These are phyloP conservation scores for Isurus oxyrinchus DNA, from an alignment of 2,113 vertebrate species.

Conservation along the genomic window DNA sequence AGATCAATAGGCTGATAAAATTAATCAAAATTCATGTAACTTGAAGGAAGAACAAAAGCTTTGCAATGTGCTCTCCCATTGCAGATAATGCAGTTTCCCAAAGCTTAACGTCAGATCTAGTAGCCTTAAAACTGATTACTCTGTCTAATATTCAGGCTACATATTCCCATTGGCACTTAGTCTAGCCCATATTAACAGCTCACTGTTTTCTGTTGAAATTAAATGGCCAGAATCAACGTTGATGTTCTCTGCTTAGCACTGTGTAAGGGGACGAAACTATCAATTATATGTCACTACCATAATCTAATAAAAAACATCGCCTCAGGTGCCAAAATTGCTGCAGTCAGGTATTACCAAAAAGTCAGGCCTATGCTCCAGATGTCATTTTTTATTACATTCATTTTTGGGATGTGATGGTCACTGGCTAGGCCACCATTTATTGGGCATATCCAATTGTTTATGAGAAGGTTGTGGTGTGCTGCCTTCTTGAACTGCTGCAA, in stretches of 20 bases:
- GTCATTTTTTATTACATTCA: background rate
- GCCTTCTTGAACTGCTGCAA: too few species aligned
- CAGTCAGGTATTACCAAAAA: background rate
- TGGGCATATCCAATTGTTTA: too few species aligned
- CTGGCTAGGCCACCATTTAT: too few species aligned
- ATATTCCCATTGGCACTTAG: background rate
- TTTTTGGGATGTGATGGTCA: too few species aligned
- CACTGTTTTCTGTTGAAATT: background rate
- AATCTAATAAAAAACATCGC: background rate
- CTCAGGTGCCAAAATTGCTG: background rate
- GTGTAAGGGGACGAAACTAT: background rate
- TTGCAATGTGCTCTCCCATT: background rate
- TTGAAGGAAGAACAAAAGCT: background rate
- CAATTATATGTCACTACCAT: background rate
- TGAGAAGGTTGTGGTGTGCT: too few species aligned
- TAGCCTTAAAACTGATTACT: background rate
- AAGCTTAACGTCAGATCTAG: background rate
- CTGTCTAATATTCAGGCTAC: background rate
- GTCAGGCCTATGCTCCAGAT: background rate
- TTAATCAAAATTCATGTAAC: background rate
- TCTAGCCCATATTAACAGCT: background rate
- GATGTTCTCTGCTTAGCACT: background rate
- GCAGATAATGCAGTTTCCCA: background rate
- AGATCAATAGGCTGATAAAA: background rate
- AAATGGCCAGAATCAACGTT: background rate